A percentile compares a stretch with the other conserved stretches of the same genome.
Conservation (phyloP, 2,113 vertebrate genomes). For the Caranx melampygus region DNA sequence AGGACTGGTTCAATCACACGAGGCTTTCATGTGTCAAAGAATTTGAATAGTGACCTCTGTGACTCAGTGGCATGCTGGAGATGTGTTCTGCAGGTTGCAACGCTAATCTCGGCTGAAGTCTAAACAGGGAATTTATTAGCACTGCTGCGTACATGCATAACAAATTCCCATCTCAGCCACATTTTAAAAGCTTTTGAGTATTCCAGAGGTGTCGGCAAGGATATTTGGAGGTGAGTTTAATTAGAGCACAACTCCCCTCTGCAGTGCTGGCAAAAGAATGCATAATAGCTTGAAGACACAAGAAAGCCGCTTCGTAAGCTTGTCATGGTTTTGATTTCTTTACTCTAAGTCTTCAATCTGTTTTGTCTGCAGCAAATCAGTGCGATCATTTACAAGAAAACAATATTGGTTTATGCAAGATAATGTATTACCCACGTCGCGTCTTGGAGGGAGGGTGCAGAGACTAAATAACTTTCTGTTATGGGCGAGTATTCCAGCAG, state of each 20-base stretch:
- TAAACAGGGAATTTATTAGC: constrained; percentile 80
- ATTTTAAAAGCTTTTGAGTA: constrained; percentile 74
- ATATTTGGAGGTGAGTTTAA: constrained; percentile 84
- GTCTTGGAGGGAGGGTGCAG: constrained; percentile 20
- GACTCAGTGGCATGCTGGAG: constrained; percentile 56
- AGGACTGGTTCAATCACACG: constrained; percentile 70
- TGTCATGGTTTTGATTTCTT: constrained; percentile 75
- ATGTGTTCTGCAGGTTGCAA: constrained; percentile 71
- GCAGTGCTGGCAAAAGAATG: constrained; percentile 77
- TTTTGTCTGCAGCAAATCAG: constrained; percentile 50
- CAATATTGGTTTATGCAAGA: constrained; percentile 41
- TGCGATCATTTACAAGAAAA: constrained; percentile 52
- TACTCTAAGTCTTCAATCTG: constrained; percentile 54
- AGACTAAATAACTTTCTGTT: constrained; percentile 40
- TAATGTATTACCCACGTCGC: constrained; percentile 13
- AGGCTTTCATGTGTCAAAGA: constrained; percentile 77
- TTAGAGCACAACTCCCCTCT: constrained; percentile 78
- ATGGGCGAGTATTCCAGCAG: neutral
- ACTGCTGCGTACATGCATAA: constrained; percentile 68
- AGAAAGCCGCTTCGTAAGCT: constrained; percentile 71
- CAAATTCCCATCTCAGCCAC: constrained; percentile 68
- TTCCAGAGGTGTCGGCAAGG: constrained; percentile 79
- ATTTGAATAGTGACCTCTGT: constrained; percentile 75
- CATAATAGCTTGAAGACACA: constrained; percentile 77
- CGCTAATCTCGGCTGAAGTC: constrained; percentile 76